A percentile compares a stretch with the other conserved stretches of the same genome.
Conservation (phyloP, 2,797 vertebrate genomes). For the Halcyon badia region DNA sequence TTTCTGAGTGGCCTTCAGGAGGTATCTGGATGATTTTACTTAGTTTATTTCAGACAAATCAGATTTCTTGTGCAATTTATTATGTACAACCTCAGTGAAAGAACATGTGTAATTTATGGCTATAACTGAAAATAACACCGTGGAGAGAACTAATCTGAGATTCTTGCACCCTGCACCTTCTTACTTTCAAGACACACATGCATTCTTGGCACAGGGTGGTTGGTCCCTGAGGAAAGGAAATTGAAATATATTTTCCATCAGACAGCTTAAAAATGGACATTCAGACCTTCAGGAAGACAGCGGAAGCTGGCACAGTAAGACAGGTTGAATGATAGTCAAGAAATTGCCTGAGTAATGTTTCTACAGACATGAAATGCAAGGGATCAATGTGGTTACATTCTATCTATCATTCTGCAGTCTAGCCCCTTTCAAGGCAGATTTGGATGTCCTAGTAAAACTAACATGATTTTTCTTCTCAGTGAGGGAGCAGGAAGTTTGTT, state of each 20-base stretch:
- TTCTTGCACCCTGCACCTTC: not conserved
- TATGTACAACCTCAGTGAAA: not conserved
- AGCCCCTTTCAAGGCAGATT: not conserved
- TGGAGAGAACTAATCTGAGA: not conserved
- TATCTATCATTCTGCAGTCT: not conserved
- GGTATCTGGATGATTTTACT: not conserved
- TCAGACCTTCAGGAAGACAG: not conserved
- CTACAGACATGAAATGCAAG: not conserved
- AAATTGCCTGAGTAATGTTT: slow-evolving; percentile 1
- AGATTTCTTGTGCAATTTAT: not conserved
- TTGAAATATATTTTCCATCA: not conserved
- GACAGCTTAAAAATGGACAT: not conserved
- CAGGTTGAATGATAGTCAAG: not conserved
- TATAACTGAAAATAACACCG: not conserved
- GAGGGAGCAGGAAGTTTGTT: not conserved
- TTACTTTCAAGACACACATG: not conserved
- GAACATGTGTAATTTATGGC: not conserved
- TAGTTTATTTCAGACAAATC: not conserved
- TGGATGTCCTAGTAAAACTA: not conserved
- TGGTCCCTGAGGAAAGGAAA: slow-evolving; percentile 27
- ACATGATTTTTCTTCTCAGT: not conserved
- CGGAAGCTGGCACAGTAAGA: not conserved
- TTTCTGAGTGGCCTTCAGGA: not conserved
- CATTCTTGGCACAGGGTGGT: not conserved
- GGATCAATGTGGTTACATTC: not conserved